Evolutionary conservation across 2,113 vertebrate species (phyloP).

Genomic region (Silurus meridionalis): DNA sequence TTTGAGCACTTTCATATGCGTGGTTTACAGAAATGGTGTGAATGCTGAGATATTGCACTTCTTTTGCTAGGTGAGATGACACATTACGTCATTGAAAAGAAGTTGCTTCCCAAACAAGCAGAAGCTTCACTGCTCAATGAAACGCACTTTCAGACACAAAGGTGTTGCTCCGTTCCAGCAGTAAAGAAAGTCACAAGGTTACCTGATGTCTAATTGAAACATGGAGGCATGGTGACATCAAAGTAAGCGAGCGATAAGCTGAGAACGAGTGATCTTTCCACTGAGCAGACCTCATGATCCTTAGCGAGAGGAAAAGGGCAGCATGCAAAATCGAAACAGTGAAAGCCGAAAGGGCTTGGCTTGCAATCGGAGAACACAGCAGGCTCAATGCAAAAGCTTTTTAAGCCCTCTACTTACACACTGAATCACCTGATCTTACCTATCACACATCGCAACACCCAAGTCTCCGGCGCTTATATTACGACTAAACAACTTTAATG

Average conservation of each 20-base stretch:
- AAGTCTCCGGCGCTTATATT: not conserved
- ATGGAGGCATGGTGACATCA: not conserved
- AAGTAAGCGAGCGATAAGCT: not conserved
- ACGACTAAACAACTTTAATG: not conserved
- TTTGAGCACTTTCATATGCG: not conserved
- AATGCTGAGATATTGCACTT: conserved; percentile 16
- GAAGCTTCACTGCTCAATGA: not conserved
- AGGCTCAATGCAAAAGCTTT: not conserved
- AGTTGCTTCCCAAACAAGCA: not conserved
- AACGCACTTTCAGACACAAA: not conserved
- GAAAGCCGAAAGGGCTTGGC: conserved; percentile 7
- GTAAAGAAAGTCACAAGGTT: not conserved
- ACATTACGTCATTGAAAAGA: not conserved
- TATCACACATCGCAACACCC: not conserved
- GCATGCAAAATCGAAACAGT: not conserved
- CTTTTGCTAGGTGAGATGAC: conserved; percentile 4
- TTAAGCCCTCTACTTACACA: too few relatives aligned
- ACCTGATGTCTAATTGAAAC: not conserved
- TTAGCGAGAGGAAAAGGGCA: not conserved
- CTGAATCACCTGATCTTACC: not conserved
- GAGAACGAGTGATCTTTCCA: not conserved
- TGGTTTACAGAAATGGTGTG: not conserved
- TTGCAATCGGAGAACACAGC: conserved; percentile 5
- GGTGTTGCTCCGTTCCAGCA: not conserved
- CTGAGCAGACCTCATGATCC: conserved; percentile 7